Percentiles rank a stretch among this genome's conserved stretches.
Evolutionary conservation across 2,113 vertebrate genomes (phyloP).

Genomic region (Aegotheles bennettii): DNA sequence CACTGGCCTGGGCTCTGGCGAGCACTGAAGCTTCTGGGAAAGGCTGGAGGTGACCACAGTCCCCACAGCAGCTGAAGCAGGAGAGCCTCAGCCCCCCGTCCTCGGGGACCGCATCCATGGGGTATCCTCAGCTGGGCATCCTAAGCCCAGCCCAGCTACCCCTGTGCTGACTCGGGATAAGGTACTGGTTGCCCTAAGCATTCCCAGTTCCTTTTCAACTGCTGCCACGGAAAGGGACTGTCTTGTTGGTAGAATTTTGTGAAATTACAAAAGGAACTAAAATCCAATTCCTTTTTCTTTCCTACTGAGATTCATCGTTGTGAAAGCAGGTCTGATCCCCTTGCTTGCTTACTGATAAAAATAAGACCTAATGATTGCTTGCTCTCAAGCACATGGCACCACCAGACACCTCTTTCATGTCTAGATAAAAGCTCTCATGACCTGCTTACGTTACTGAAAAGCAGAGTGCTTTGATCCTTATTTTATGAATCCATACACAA

Average conservation of each 20-base stretch:
- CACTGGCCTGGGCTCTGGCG: rapidly evolving
- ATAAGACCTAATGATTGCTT: neutral
- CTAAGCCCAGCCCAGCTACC: neutral
- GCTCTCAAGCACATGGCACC: neutral
- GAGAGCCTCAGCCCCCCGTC: neutral
- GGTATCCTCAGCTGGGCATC: neutral
- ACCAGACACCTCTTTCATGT: neutral
- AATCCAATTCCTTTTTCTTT: neutral
- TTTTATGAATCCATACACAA: neutral
- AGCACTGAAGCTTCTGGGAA: rapidly evolving
- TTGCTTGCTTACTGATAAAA: neutral
- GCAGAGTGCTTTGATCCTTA: neutral
- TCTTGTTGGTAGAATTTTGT: neutral
- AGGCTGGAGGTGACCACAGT: neutral
- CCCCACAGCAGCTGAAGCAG: rapidly evolving
- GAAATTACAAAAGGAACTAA: neutral
- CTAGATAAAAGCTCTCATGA: neutral
- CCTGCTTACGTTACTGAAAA: neutral
- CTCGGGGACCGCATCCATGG: neutral
- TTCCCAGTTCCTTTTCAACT: neutral
- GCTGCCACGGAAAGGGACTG: neutral
- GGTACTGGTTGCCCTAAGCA: neutral
- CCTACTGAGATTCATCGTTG: neutral
- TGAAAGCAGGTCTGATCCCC: neutral
- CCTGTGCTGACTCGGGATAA: neutral